These are phyloP conservation scores for Leucoptera coffeella DNA, from an alignment of 2,888 invertebrate species.

Conservation along the genomic window DNA sequence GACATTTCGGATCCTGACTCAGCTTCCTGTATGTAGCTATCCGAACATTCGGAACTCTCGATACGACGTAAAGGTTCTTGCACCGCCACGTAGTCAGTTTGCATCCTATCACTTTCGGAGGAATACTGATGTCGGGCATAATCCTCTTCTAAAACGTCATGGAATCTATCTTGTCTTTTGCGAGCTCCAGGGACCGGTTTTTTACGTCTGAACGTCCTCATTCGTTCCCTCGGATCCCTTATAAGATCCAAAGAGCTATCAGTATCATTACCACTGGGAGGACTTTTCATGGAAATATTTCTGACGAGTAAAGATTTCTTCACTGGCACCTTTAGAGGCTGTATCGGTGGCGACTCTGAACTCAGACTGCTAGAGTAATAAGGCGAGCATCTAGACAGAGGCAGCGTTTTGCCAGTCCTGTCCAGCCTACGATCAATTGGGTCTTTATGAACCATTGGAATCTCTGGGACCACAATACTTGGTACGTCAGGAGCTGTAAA, in stretches of 20 bases:
- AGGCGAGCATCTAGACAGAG: slow-evolving; percentile 63
- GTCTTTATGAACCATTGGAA: slow-evolving; percentile 38
- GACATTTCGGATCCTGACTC: slow-evolving; percentile 58
- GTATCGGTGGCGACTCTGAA: slow-evolving; percentile 67
- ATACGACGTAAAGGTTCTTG: slow-evolving; percentile 44
- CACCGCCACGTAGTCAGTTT: slow-evolving; percentile 28
- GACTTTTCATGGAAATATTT: slow-evolving; percentile 60
- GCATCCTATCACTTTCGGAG: slow-evolving; percentile 44
- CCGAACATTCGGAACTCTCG: slow-evolving; percentile 61
- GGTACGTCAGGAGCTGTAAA: slow-evolving; percentile 48
- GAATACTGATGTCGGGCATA: slow-evolving; percentile 46
- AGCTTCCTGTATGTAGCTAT: slow-evolving; percentile 62
- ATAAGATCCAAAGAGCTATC: slow-evolving; percentile 64
- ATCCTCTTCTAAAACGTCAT: slow-evolving; percentile 47
- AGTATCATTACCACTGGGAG: slow-evolving; percentile 69
- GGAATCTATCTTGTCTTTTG: slow-evolving; percentile 50
- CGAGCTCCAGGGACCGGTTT: slow-evolving; percentile 56
- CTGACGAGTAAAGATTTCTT: slow-evolving; percentile 58
- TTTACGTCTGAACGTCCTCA: slow-evolving; percentile 62
- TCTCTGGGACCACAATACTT: slow-evolving; percentile 48
- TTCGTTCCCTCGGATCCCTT: slow-evolving; percentile 61
- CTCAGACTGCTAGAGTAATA: slow-evolving; percentile 71
- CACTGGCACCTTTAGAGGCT: slow-evolving; percentile 57
- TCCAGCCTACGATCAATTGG: slow-evolving; percentile 36
- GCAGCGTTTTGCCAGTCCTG: slow-evolving; percentile 46